Conservation (phyloP, 2,797 vertebrate genomes). For the Neosilurus hyrtlii region DNA sequence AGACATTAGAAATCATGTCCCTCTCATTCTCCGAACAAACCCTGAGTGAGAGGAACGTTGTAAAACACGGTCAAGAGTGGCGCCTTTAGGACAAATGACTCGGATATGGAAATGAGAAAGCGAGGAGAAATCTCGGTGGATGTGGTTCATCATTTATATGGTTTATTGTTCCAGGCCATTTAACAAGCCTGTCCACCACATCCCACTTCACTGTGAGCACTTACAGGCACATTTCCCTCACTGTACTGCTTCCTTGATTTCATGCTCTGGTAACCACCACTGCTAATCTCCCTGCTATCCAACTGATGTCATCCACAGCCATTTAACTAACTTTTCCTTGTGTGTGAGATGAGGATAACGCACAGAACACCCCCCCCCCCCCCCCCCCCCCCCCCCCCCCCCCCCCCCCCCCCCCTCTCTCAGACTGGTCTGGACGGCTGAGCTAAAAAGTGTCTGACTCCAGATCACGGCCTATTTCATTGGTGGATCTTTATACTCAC, state of each 20-base stretch:
- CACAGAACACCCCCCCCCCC: no score
- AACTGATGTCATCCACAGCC: background rate
- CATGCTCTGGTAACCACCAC: constrained; percentile 47
- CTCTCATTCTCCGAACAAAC: constrained; percentile 5
- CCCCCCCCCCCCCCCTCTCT: no score
- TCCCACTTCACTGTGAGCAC: constrained; percentile 8
- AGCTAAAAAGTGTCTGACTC: no score
- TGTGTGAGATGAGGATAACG: no score
- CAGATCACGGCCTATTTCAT: no score
- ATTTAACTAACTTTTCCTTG: background rate
- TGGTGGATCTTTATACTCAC: no score
- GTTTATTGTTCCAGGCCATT: constrained; percentile 9
- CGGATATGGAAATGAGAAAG: background rate
- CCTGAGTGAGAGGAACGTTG: constrained; percentile 5
- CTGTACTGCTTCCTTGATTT: constrained; percentile 45
- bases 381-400: no score
- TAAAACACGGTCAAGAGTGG: constrained; percentile 8
- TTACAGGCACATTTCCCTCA: constrained; percentile 27
- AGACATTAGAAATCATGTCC: background rate
- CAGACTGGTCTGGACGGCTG: no score
- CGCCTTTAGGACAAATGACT: constrained; percentile 2
- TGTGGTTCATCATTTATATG: background rate
- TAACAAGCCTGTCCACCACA: background rate
- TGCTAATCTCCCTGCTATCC: background rate
- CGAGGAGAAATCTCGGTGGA: background rate